phyloP scores from a whole-genome alignment of 2,113 vertebrate genomes.

The Pachypanchax playfairii region DNA sequence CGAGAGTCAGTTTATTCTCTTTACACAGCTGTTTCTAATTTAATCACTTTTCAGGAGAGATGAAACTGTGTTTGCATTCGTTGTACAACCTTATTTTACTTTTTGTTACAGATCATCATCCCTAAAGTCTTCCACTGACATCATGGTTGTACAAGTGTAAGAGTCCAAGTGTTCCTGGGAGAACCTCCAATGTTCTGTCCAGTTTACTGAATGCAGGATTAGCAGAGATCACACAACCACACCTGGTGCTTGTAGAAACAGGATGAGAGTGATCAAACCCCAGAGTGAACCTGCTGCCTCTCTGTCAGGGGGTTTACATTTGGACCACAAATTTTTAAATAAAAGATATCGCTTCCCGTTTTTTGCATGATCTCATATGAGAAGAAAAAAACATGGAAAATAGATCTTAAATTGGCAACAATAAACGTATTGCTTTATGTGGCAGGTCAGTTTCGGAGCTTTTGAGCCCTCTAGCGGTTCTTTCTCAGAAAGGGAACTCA shows the following conservation, averaged over 20 bases:
- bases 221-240: slow-evolving; percentile 20
- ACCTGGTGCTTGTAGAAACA: slow-evolving; percentile 40
- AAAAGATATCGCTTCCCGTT: slow-evolving; percentile 14
- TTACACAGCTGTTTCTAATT: too few species aligned
- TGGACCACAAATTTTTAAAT: slow-evolving; percentile 27
- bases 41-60: too few species aligned
- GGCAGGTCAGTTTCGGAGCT: slow-evolving; percentile 12
- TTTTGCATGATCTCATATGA: slow-evolving; percentile 8
- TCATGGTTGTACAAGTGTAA: not conserved
- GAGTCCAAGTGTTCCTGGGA: slow-evolving; percentile 2
- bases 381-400: slow-evolving; percentile 3
- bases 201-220: slow-evolving; percentile 31
- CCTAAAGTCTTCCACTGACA: slow-evolving; percentile 22
- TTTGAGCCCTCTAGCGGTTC: not conserved
- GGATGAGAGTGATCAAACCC: slow-evolving; percentile 9
- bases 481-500: not conserved
- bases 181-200: not conserved
- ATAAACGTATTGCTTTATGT: slow-evolving; percentile 44
- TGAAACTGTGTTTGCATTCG: too few species aligned
- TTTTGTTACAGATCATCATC: not conserved
- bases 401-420: slow-evolving; percentile 22
- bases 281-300: not conserved
- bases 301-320: slow-evolving; percentile 10
- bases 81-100: too few species aligned
- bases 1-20: too few species aligned